Evolutionary conservation across 1,140 invertebrate species (phyloP).

Genomic region (Pogonomyrmex barbatus): DNA sequence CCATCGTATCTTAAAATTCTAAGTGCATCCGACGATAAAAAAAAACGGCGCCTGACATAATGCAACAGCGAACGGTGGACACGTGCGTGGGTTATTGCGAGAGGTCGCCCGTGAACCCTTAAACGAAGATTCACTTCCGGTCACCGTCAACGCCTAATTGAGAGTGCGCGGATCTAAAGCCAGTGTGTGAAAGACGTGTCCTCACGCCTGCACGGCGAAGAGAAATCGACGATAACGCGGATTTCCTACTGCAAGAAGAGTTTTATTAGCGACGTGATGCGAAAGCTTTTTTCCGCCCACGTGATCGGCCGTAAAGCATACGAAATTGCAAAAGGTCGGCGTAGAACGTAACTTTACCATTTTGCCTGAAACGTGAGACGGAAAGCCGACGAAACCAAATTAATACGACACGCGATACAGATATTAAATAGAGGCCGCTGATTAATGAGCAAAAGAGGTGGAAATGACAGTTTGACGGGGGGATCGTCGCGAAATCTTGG

Average conservation of each 20-base stretch:
- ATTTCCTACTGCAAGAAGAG: not conserved
- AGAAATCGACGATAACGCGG: not conserved
- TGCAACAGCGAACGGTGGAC: not conserved
- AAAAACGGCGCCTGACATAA: not conserved
- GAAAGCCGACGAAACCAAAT: slow-evolving; percentile 23
- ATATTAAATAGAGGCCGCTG: not conserved
- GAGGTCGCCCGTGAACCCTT: not conserved
- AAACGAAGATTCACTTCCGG: slow-evolving; percentile 17
- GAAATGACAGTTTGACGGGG: not conserved
- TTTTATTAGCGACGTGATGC: slow-evolving; percentile 44
- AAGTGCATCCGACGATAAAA: not conserved
- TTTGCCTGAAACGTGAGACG: slow-evolving; percentile 16
- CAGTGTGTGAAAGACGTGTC: not conserved
- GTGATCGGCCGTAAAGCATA: slow-evolving; percentile 8
- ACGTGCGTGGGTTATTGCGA: not conserved
- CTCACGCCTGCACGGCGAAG: not conserved
- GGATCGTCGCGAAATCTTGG: not conserved
- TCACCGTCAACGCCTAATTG: not conserved
- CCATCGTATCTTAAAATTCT: slow-evolving; percentile 15
- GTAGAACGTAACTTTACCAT: slow-evolving; percentile 29
- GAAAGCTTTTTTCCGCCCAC: not conserved
- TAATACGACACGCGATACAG: not conserved
- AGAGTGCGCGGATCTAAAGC: not conserved
- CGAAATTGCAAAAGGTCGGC: not conserved
- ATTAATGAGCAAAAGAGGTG: not conserved